phyloP scores from a whole-genome alignment of 2,113 vertebrate species.

The Bothrops jararaca region DNA sequence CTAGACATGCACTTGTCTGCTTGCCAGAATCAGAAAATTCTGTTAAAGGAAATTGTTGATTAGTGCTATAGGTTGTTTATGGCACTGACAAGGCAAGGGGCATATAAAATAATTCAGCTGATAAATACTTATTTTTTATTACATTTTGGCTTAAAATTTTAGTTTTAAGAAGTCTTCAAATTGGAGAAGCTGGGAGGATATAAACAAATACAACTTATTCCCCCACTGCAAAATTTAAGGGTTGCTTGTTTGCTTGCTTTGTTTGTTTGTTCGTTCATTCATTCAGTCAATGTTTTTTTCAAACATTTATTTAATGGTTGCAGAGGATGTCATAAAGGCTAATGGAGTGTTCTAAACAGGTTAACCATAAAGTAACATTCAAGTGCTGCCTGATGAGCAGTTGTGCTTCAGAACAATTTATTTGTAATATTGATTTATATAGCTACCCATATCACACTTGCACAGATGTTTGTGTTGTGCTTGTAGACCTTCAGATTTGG shows the following conservation, averaged over 20 bases:
- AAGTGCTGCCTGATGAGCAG: not conserved
- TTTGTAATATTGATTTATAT: not conserved
- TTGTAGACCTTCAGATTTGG: not conserved
- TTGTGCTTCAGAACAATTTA: not conserved
- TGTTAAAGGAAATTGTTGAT: not conserved
- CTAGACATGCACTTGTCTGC: not conserved
- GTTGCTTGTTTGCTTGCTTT: no score
- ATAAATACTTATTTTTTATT: not conserved
- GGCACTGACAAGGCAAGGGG: no score
- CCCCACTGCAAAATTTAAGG: not conserved
- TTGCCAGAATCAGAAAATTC: not conserved
- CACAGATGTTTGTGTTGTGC: not conserved
- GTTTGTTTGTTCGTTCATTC: no score
- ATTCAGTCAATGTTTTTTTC: not conserved
- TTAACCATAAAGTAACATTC: not conserved
- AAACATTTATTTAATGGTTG: not conserved
- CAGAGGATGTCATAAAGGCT: not conserved
- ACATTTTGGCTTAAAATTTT: not conserved
- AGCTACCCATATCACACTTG: not conserved
- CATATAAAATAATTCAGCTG: not conserved
- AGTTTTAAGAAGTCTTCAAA: not conserved
- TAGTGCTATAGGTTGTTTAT: no score
- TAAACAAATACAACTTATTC: not conserved
- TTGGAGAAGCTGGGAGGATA: not conserved
- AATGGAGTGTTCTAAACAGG: not conserved